Evolutionary conservation across 2,797 vertebrate genomes (phyloP).

Genomic region (Eurystomus glaucurus): DNA sequence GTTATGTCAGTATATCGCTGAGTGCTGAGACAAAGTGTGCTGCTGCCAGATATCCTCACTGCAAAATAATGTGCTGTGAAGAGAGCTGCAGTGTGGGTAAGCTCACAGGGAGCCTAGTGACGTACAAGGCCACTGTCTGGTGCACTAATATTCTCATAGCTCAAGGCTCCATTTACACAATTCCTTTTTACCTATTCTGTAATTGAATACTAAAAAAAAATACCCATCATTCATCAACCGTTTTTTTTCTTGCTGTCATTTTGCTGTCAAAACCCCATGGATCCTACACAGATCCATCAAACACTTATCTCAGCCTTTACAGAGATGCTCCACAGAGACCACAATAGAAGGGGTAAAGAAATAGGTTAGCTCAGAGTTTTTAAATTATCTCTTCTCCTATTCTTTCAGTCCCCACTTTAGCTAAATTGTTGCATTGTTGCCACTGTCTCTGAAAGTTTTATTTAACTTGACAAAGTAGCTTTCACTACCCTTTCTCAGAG

Average conservation of each 20-base stretch:
- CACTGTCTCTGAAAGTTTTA: neutral
- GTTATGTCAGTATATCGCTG: neutral
- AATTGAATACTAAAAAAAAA: neutral
- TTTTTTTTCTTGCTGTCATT: neutral
- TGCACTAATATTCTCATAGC: neutral
- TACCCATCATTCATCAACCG: neutral
- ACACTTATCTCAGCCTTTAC: neutral
- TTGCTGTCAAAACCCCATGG: neutral
- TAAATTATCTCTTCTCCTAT: neutral
- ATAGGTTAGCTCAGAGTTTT: neutral
- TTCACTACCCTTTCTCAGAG: neutral
- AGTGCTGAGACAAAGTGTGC: neutral
- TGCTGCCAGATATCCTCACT: neutral
- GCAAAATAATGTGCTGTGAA: neutral
- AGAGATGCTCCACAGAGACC: neutral
- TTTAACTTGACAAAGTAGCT: neutral
- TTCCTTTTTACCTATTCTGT: neutral
- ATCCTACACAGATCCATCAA: neutral
- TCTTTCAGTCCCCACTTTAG: neutral
- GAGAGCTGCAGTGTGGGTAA: neutral
- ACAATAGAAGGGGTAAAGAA: neutral
- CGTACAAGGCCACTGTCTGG: neutral
- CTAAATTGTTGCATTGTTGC: neutral
- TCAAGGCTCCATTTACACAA: neutral
- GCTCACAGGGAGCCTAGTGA: neutral